These are phyloP conservation scores for Hoplostethus mediterraneus DNA, from an alignment of 2,797 vertebrate species.

Conservation along the genomic window DNA sequence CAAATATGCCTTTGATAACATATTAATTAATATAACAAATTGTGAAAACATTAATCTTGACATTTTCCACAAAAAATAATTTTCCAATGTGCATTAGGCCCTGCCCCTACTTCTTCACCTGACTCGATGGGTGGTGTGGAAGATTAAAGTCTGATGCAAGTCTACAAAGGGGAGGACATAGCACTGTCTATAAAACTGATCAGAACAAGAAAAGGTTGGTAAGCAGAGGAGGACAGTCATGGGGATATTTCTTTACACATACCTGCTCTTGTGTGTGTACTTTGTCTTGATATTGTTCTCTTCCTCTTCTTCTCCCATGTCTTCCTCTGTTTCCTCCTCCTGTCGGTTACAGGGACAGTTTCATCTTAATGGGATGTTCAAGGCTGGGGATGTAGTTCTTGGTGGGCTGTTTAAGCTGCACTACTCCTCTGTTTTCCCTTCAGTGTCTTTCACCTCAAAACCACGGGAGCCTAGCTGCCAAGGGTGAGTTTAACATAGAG, in stretches of 20 bases:
- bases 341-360: conserved; percentile 61
- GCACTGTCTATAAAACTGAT: conserved; percentile 11
- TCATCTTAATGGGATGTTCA: conserved; percentile 68
- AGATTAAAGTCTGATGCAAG: conserved; percentile 4
- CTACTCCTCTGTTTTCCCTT: conserved; percentile 67
- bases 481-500: conserved; percentile 59
- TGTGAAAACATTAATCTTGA: too few relatives aligned
- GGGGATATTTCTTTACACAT: conserved; percentile 28
- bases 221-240: conserved; percentile 45
- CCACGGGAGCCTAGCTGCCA: conserved; percentile 68
- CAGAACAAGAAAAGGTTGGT: too few relatives aligned
- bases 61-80: too few relatives aligned
- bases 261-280: conserved; percentile 29
- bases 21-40: too few relatives aligned
- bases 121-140: background rate
- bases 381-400: conserved; percentile 75
- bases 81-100: background rate
- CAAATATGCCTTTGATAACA: too few relatives aligned
- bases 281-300: conserved; percentile 15
- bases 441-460: conserved; percentile 73
- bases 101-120: conserved; percentile 16
- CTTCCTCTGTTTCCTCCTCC: conserved; percentile 22
- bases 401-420: conserved; percentile 78
- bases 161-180: conserved; percentile 7
- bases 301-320: background rate